These are phyloP conservation scores for Premnoplex brunnescens DNA, from an alignment of 2,797 vertebrate genomes.

Conservation along the genomic window DNA sequence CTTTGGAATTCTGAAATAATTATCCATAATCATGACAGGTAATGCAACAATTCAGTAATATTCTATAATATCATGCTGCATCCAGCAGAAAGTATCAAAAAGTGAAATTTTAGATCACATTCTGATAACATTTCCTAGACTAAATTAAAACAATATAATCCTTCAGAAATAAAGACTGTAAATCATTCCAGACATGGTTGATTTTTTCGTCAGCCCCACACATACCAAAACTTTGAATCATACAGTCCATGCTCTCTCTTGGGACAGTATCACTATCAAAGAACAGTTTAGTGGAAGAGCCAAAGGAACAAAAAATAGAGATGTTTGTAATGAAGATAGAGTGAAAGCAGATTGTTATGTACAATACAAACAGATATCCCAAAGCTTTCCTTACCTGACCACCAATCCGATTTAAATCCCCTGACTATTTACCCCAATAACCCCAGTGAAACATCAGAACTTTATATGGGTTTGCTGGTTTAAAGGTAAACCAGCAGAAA, in stretches of 20 bases:
- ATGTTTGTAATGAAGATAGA: not conserved
- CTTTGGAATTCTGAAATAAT: not conserved
- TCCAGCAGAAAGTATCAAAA: not conserved
- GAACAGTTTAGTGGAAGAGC: not conserved
- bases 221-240: not conserved
- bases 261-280: accelerated
- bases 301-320: not conserved
- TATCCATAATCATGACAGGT: not conserved
- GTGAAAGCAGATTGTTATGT: not conserved
- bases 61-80: not conserved
- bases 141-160: not conserved
- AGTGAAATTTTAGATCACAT: not conserved
- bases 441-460: not conserved
- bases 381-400: not conserved
- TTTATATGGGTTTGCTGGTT: not conserved
- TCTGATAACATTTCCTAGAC: not conserved
- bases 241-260: accelerated
- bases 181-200: not conserved
- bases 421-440: not conserved
- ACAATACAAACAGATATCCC: not conserved
- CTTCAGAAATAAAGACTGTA: not conserved
- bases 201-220: not conserved
- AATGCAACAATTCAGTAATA: not conserved
- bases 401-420: not conserved
- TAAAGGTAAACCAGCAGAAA: too few species aligned